Percentiles rank a stretch among this genome's conserved stretches.
Evolutionary conservation across 2,888 invertebrate genomes (phyloP).

Genomic region (Diarsia rubi): DNA sequence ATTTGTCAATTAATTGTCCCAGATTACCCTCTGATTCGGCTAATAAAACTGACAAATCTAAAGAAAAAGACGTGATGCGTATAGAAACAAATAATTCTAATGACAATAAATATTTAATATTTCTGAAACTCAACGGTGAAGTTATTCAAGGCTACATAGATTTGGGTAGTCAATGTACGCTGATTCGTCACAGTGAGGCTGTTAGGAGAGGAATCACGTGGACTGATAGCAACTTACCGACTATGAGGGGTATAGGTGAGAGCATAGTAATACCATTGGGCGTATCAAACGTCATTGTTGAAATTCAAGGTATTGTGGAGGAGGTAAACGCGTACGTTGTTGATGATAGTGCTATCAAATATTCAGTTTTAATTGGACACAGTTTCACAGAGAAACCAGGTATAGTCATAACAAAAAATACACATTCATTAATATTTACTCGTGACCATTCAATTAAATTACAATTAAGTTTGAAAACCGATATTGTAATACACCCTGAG

Average conservation of each 20-base stretch:
- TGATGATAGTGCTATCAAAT: too few species aligned
- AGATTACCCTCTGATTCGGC: too few species aligned
- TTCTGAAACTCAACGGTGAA: too few species aligned
- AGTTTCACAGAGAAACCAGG: conserved; percentile 9
- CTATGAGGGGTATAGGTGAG: conserved; percentile 17
- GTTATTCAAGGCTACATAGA: too few species aligned
- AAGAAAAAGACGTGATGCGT: too few species aligned
- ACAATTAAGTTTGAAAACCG: not conserved
- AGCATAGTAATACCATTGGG: conserved; percentile 11
- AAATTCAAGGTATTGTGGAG: conserved; percentile 15
- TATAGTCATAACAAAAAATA: conserved; percentile 6
- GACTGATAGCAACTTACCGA: conserved; percentile 11
- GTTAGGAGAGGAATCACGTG: not conserved
- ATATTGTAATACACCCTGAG: not conserved
- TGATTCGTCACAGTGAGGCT: not conserved
- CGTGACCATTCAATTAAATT: conserved; percentile 2
- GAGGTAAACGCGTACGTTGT: not conserved
- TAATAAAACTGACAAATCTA: too few species aligned
- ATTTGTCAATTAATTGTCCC: too few species aligned
- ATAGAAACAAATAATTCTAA: too few species aligned
- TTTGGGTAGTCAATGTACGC: too few species aligned
- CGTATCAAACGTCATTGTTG: conserved; percentile 1
- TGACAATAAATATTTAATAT: too few species aligned
- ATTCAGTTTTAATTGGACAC: not conserved
- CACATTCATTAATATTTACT: conserved; percentile 6